Evolutionary conservation across 2,113 vertebrate species (phyloP), one percentile per base, ranked within the genome.

Genomic region (Scalopus aquaticus): DNA sequence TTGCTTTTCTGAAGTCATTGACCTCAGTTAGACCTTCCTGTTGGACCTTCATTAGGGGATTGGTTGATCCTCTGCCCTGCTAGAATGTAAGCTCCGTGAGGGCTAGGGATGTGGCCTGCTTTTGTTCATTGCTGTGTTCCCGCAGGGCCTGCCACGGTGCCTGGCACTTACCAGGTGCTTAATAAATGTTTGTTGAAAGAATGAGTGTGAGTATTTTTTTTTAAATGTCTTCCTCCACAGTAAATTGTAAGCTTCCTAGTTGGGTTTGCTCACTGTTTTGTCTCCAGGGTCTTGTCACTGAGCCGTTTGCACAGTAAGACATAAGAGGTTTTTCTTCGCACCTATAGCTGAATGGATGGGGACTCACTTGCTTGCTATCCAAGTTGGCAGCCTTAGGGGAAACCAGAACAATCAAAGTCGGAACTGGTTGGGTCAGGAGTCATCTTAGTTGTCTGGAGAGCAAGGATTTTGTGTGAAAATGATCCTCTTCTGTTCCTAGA

Each of bases 151-250:
- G 90, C 84, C 79, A 60, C 0, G 4, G 58, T 95, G 95, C 89
- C 72, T 96, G 96, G 91, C 93, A 94, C 93, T 88, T 96, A 96
- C 86, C 91, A 93, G 74, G 93, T 94, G 80, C 93, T 97, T 90
- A 97, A 97, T 97, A 97, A 97, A 97, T 97, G 76, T 96, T 96
- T 97, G 96, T 91, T 97, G 92, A 97, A 97, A 95, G 95, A 97
- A 95, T 84, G 96, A 97, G 93, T 97, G 91, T 96, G 97, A 97
- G 96, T 97, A 93, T 97, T 96, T 96, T 92, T 96, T 97, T 92
- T 64, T 60, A n/a, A 90, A 94, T 96, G 77, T 91, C 73, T 95
- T 94, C 54, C 72, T 69, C 70, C 28, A 90, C 80, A 87, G 44
- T 69, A 49, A 94, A 89, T 80, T 80, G 44, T 94, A 83, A 93